These are phyloP conservation scores for Liodrosophila aerea DNA, from an alignment of 2,888 invertebrate genomes.

Conservation along the genomic window DNA sequence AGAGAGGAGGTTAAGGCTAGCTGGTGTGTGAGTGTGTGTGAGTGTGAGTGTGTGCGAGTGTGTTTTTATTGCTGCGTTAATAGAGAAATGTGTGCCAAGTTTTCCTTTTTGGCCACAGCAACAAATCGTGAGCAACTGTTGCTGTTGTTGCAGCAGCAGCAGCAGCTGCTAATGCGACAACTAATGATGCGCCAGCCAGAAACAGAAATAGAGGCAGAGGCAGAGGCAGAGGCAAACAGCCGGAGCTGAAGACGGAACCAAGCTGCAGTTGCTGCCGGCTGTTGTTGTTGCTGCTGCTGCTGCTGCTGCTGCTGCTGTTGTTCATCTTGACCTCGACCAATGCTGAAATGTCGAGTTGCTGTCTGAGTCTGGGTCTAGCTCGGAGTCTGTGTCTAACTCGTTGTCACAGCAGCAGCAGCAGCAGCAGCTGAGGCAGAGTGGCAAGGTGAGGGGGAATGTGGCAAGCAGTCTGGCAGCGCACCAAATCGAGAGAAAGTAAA, in stretches of 20 bases:
- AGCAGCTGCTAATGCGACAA: constrained; percentile 52
- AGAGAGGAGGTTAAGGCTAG: not conserved
- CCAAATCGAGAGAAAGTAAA: constrained; percentile 70
- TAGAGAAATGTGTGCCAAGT: constrained; percentile 69
- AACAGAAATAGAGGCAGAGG: constrained; percentile 40
- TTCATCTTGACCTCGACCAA: constrained; percentile 71
- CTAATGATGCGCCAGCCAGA: constrained; percentile 54
- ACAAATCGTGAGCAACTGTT: constrained; percentile 41
- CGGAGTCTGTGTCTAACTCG: constrained; percentile 9
- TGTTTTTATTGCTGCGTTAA: constrained; percentile 31
- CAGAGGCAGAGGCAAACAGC: constrained; percentile 39
- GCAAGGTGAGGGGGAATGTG: not conserved
- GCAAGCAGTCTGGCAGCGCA: constrained; percentile 47
- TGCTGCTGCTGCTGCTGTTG: constrained; percentile 14
- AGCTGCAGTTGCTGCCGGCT: constrained; percentile 36
- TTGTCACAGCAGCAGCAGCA: constrained; percentile 2
- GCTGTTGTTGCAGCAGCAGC: constrained; percentile 23
- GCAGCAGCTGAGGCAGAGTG: not conserved
- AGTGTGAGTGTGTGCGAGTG: too few relatives aligned
- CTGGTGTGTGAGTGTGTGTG: not conserved
- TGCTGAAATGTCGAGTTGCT: constrained; percentile 52
- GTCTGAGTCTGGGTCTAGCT: constrained; percentile 34
- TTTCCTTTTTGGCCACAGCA: constrained; percentile 38
- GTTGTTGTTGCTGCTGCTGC: constrained; percentile 8
- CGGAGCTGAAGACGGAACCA: constrained; percentile 36